Evolutionary conservation across 30 jellyfish, hydroid and myxozoan species (phyloP).

Genomic region (Hydractinia symbiolongicarpus): DNA sequence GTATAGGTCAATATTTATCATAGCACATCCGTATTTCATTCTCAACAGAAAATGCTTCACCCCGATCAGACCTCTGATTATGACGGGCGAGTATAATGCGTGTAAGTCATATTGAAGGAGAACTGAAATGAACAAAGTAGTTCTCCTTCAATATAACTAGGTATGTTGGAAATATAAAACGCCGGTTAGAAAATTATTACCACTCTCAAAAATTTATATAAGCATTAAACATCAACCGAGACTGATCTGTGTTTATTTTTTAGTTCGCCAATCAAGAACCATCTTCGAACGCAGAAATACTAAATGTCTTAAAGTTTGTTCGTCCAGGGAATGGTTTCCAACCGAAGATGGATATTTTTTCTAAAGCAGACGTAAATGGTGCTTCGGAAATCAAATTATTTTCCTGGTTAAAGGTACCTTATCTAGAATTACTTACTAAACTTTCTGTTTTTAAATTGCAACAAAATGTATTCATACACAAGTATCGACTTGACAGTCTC

Average conservation of each 20-base stretch:
- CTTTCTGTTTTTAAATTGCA: background rate
- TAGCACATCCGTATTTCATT: too few species aligned
- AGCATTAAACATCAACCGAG: background rate
- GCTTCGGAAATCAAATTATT: conserved; percentile 46
- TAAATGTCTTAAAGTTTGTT: conserved; percentile 67
- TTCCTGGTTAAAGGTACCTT: conserved; percentile 68
- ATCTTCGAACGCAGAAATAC: conserved; percentile 58
- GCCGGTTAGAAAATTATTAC: too few species aligned
- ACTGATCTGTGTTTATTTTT: background rate
- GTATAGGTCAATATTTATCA: too few species aligned
- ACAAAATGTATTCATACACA: background rate
- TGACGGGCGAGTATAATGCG: too few species aligned
- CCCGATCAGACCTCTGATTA: too few species aligned
- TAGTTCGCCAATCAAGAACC: conserved; percentile 95
- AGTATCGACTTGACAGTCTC: too few species aligned
- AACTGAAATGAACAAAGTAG: too few species aligned
- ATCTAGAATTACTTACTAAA: background rate
- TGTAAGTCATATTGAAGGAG: too few species aligned
- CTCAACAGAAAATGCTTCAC: too few species aligned
- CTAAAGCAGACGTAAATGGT: conserved; percentile 88
- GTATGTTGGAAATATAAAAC: too few species aligned
- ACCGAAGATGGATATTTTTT: conserved; percentile 62
- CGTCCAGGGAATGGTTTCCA: conserved; percentile 92
- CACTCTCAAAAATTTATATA: too few species aligned
- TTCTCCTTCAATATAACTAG: too few species aligned